Conservation (phyloP, 2,113 vertebrate genomes). For the Psophia crepitans region DNA sequence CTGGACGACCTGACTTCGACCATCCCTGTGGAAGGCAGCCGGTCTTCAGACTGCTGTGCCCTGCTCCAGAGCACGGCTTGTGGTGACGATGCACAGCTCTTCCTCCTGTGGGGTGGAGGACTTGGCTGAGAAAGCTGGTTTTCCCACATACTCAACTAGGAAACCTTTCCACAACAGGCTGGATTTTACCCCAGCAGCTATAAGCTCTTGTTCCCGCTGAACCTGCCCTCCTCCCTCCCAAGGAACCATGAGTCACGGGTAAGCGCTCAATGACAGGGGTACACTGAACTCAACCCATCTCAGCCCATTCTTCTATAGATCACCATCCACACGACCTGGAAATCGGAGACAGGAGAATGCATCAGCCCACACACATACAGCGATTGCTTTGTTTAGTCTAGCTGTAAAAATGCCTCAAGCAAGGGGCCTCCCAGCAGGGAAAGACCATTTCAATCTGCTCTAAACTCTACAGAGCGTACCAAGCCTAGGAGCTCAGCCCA, state of each 20-base stretch:
- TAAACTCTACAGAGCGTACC: not conserved
- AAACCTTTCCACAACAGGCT: not conserved
- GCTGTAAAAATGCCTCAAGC: slow-evolving; percentile 15
- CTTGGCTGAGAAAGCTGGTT: not conserved
- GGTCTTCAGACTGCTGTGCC: slow-evolving; percentile 79
- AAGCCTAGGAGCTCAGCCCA: not conserved
- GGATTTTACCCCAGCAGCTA: not conserved
- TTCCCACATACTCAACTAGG: not conserved
- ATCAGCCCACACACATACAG: slow-evolving; percentile 33
- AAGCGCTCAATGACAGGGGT: not conserved
- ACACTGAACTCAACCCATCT: not conserved
- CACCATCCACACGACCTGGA: slow-evolving; percentile 19
- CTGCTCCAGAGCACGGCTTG: slow-evolving; percentile 86
- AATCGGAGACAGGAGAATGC: slow-evolving; percentile 33
- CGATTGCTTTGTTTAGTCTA: slow-evolving; percentile 25
- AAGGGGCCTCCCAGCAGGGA: slow-evolving; percentile 44
- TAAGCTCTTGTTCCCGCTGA: not conserved
- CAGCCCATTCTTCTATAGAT: slow-evolving; percentile 22
- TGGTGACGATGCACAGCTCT: slow-evolving; percentile 83
- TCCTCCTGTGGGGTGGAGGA: slow-evolving; percentile 78
- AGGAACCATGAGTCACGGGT: not conserved
- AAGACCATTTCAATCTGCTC: slow-evolving; percentile 19
- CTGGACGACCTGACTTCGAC: slow-evolving; percentile 88
- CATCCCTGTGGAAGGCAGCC: slow-evolving; percentile 68
- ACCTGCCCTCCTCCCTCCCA: not conserved